Base-by-base conservation (phyloP, 2,888 invertebrate species). In the Plebejus anna region DNA sequence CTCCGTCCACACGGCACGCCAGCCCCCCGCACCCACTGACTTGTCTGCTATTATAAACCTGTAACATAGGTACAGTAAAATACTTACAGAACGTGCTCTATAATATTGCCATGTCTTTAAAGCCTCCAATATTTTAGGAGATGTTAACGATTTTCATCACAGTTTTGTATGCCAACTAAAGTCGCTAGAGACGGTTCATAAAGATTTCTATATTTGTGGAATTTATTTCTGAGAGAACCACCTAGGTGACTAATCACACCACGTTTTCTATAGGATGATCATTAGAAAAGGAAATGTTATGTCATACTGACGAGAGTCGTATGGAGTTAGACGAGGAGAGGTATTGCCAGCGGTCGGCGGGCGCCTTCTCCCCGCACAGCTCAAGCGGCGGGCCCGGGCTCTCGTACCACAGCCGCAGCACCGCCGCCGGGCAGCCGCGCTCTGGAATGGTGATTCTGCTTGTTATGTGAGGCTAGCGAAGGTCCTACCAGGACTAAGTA, bases 31-130 rank as follows among this genome's bases (percentile, higher is more conserved):
- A 81, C 99, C 99, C 79, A 98, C 97, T 71, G 98, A 98, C 94
- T 98, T 98, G 90, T 98, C 98, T 79, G 98, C 98, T 86, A 98
- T 97, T 88, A 98, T 97, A 92, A 99, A 99, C 93, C 98, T 98
- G 90, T 88, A 73, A 79, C 5, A 51, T 32, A 22, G 22, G 22
- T 22, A 70, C 11, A 42, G 7, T 42, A 42, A 42, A 42, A 42
- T 42, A 42, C 42, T 42, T 9, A 9, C 0, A 7, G 7, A 42
- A 2, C 1, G 42, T 42, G 7, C 42, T 42, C 42, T 42, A 42
- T 7, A 42, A 42, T 7, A 42, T 42, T 42, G 42, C 42, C 7
- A 9, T 42, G 42, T 9, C 42, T 42, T 42, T 42, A 9, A 42
- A 9, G 9, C 9, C 42, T 42, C 9, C 42, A 42, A 42, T 42